phyloP scores from a whole-genome alignment of 2,888 invertebrate species.

The Parnassius smintheus region DNA sequence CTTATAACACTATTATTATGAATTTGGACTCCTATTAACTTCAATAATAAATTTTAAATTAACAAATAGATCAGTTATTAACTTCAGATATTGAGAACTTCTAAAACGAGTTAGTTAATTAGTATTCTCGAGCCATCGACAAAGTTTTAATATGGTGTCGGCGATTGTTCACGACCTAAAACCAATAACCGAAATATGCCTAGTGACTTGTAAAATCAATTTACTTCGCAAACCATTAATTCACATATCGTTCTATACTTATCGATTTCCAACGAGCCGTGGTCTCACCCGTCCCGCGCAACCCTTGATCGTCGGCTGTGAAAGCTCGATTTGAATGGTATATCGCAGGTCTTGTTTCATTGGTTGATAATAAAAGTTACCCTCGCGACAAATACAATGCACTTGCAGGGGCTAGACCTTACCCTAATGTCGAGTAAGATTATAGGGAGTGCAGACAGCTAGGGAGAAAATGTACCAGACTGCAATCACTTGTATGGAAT shows the following conservation, averaged over 20 bases:
- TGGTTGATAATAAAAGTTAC: slow-evolving; percentile 72
- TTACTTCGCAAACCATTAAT: slow-evolving; percentile 75
- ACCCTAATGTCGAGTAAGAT: slow-evolving; percentile 55
- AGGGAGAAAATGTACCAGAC: slow-evolving; percentile 37
- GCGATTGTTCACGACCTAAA: slow-evolving; percentile 33
- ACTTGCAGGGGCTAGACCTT: slow-evolving; percentile 64
- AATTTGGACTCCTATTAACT: neutral
- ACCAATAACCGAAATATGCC: slow-evolving; percentile 42
- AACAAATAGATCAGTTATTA: too few relatives aligned
- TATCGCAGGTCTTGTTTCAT: slow-evolving; percentile 43
- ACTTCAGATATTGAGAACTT: too few relatives aligned
- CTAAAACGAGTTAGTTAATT: neutral
- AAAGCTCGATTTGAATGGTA: slow-evolving; percentile 46
- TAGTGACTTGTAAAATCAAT: slow-evolving; percentile 64
- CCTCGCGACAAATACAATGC: slow-evolving; percentile 73
- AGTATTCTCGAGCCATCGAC: neutral
- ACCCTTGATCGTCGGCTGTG: slow-evolving; percentile 31
- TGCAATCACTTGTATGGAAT: slow-evolving; percentile 55
- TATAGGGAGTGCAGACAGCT: slow-evolving; percentile 47
- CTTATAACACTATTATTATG: too few relatives aligned
- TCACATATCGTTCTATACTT: slow-evolving; percentile 68
- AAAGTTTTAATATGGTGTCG: neutral
- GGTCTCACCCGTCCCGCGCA: slow-evolving; percentile 42
- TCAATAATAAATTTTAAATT: too few relatives aligned
- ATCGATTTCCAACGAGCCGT: slow-evolving; percentile 41